Conservation (phyloP, 2,797 vertebrate species). For the Emys orbicularis region DNA sequence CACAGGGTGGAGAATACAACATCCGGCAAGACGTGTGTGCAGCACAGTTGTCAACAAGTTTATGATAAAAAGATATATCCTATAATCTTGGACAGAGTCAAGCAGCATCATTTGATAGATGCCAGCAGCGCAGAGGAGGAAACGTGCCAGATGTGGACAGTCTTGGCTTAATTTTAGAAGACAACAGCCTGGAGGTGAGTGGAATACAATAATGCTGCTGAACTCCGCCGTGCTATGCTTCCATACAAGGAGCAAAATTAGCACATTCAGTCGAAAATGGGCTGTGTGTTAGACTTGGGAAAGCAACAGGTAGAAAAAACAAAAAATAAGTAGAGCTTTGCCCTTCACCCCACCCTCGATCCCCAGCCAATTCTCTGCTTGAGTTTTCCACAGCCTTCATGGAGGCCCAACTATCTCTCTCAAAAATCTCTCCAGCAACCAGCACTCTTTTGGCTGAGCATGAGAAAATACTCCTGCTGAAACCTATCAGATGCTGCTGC, state of each 20-base stretch:
- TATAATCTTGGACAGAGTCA: neutral
- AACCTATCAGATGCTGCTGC: neutral
- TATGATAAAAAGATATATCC: neutral
- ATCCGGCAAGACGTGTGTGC: accelerated
- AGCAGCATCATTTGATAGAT: neutral
- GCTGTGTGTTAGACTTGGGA: neutral
- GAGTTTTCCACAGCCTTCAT: constrained; percentile 8
- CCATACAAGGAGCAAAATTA: neutral
- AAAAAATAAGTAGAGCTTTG: neutral
- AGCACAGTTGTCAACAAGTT: neutral
- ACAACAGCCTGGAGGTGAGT: accelerated
- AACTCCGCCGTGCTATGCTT: accelerated
- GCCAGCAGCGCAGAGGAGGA: neutral
- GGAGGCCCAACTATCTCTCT: constrained; percentile 30
- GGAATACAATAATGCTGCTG: neutral
- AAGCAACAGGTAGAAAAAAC: neutral
- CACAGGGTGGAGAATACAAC: neutral
- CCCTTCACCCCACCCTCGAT: neutral
- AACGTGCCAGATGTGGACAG: neutral
- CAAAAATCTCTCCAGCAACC: constrained; percentile 51
- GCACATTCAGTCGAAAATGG: neutral
- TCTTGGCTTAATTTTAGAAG: neutral
- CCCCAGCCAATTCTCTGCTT: neutral
- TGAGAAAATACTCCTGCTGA: constrained; percentile 36
- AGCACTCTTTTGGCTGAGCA: constrained; percentile 46